These are phyloP conservation scores for Phthorimaea operculella DNA, from an alignment of 1,140 invertebrate species.

Conservation along the genomic window DNA sequence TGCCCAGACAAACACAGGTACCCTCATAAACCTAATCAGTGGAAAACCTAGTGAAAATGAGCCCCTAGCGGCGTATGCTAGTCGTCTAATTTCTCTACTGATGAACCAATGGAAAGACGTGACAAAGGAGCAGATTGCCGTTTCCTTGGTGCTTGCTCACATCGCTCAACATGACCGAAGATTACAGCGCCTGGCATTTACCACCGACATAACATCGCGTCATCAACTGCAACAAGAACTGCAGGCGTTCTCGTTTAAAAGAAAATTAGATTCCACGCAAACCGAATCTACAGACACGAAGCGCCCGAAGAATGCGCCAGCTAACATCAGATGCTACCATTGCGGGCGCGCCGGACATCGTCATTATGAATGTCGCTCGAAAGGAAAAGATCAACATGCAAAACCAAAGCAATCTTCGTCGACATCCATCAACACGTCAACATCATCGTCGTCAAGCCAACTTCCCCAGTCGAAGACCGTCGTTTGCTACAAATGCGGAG, in stretches of 20 bases:
- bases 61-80: slow-evolving; percentile 4
- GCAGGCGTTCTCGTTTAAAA: slow-evolving; percentile 3
- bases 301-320: not conserved
- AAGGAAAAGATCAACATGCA: not conserved
- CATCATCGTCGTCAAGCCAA: not conserved
- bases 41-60: slow-evolving; percentile 1
- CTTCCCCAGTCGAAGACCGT: not conserved
- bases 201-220: not conserved
- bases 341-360: not conserved
- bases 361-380: not conserved
- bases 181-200: slow-evolving; percentile 4
- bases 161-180: not conserved
- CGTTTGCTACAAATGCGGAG: slow-evolving; percentile 2
- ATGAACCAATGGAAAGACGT: not conserved
- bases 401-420: not conserved
- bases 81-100: slow-evolving; percentile 1
- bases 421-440: not conserved
- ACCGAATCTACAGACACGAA: not conserved
- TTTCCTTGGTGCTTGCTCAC: slow-evolving; percentile 2
- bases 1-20: not conserved
- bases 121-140: not conserved
- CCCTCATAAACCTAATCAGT: not conserved
- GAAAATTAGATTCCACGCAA: not conserved
- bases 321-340: not conserved
- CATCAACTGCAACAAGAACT: not conserved